Conservation (phyloP, 2,797 vertebrate genomes). For the Acipenser ruthenus region DNA sequence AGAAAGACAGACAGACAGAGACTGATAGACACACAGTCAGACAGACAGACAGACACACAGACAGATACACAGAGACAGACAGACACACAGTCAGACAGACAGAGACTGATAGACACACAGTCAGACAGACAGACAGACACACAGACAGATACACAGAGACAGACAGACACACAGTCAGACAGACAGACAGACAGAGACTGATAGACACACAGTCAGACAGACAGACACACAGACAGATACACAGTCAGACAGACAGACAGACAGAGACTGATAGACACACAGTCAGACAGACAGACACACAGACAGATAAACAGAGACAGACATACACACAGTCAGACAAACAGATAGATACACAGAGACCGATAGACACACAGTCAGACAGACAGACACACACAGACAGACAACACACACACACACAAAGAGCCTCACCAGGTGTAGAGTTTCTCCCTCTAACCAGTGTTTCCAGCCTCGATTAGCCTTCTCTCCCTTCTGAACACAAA, state of each 20-base stretch:
- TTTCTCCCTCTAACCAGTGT: conserved; percentile 82
- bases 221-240: conserved; percentile 22
- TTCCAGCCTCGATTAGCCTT: conserved; percentile 86
- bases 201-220: conserved; percentile 23
- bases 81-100: conserved; percentile 1
- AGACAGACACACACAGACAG: background rate
- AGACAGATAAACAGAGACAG: conserved; percentile 15
- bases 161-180: conserved; percentile 1
- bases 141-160: conserved; percentile 7
- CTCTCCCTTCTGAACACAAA: conserved; percentile 81
- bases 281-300: conserved; percentile 26
- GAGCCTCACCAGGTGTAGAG: conserved; percentile 70
- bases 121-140: conserved; percentile 9
- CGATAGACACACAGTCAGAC: conserved; percentile 23
- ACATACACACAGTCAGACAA: conserved; percentile 1
- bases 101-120: conserved; percentile 17
- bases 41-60: conserved; percentile 26
- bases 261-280: too few relatives aligned
- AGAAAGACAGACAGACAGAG: conserved; percentile 11
- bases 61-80: conserved; percentile 11
- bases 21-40: background rate
- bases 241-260: conserved; percentile 4
- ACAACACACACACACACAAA: conserved; percentile 9
- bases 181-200: conserved; percentile 1
- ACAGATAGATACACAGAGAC: background rate